Conservation (phyloP, 2,113 vertebrate genomes). For the Mesembrinibis cayennensis region DNA sequence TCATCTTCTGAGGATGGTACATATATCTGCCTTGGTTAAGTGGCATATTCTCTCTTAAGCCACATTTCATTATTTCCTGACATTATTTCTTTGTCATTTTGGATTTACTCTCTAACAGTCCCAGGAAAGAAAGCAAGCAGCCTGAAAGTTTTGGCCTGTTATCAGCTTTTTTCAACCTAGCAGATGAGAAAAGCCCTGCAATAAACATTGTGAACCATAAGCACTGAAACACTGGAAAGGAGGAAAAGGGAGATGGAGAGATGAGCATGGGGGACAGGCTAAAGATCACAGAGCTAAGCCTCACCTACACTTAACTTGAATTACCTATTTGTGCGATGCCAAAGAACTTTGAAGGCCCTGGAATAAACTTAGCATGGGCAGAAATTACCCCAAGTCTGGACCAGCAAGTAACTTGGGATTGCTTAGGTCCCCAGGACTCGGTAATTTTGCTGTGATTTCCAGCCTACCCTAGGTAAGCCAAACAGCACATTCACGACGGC, state of each 20-base stretch:
- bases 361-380: neutral
- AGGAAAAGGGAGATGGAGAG: neutral
- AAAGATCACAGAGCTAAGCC: neutral
- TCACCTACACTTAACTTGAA: neutral
- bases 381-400: neutral
- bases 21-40: neutral
- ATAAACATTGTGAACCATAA: neutral
- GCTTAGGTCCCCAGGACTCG: neutral
- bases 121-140: neutral
- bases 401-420: neutral
- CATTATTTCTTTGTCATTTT: neutral
- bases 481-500: fast-evolving
- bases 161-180: neutral
- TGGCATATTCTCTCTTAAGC: neutral
- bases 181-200: neutral
- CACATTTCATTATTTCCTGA: neutral
- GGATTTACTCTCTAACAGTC: neutral
- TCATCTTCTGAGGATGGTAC: neutral
- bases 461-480: neutral
- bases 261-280: neutral
- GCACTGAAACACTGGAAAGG: neutral
- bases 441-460: neutral
- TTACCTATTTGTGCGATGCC: neutral
- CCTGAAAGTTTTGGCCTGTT: neutral
- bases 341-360: neutral